These are phyloP conservation scores for Butastur rufipennis DNA, from an alignment of 2,113 vertebrate species.

Conservation along the genomic window DNA sequence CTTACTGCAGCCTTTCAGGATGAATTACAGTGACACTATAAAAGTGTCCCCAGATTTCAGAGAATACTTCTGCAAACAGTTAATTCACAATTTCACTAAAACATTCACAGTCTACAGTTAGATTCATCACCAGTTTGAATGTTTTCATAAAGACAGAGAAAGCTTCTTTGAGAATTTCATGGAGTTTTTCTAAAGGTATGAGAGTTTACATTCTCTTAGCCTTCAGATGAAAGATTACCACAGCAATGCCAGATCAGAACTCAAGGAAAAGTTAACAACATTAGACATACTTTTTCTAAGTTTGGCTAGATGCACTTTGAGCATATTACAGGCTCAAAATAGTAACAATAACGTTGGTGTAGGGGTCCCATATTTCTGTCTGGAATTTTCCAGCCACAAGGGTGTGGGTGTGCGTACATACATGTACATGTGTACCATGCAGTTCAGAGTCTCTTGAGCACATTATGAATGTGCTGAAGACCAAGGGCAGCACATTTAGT, in stretches of 20 bases:
- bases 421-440: background rate
- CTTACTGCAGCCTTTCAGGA: background rate
- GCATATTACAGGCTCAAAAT: background rate
- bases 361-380: background rate
- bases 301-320: background rate
- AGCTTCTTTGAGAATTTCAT: background rate
- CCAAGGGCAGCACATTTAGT: background rate
- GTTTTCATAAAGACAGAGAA: background rate
- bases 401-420: background rate
- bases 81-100: background rate
- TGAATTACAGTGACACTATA: background rate
- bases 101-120: background rate
- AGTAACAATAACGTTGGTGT: background rate
- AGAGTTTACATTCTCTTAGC: background rate
- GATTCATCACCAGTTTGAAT: background rate
- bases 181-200: background rate
- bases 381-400: background rate
- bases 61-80: background rate
- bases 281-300: background rate
- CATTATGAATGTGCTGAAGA: background rate
- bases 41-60: background rate
- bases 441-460: background rate
- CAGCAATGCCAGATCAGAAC: background rate
- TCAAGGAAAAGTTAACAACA: background rate
- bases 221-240: background rate